Evolutionary conservation across 2,113 vertebrate genomes (phyloP).

Genomic region (Tachysurus vachellii): DNA sequence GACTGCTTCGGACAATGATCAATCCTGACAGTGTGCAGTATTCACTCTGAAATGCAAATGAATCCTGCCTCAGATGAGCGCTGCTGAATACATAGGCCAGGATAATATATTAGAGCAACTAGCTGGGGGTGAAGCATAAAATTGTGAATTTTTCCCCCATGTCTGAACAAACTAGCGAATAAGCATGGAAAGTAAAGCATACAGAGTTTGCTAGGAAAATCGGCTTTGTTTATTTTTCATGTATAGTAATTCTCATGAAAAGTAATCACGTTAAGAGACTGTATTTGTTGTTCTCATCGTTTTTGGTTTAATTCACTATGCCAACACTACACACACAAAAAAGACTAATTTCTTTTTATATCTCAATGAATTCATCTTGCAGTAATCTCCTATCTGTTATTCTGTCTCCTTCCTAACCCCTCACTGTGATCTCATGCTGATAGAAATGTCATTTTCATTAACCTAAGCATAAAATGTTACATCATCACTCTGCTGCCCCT

Average conservation of each 20-base stretch:
- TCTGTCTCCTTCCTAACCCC: neutral
- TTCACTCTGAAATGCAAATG: slow-evolving; percentile 17
- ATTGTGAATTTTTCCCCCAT: neutral
- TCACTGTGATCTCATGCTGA: neutral
- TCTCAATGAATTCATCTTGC: neutral
- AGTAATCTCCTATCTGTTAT: neutral
- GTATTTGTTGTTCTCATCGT: neutral
- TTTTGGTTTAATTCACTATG: neutral
- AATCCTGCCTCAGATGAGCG: neutral
- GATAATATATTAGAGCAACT: neutral
- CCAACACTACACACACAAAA: neutral
- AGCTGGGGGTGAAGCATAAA: neutral
- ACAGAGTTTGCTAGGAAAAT: neutral
- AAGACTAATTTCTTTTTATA: neutral
- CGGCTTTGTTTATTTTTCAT: neutral
- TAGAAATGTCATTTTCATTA: slow-evolving; percentile 15
- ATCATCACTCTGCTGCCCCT: slow-evolving; percentile 12
- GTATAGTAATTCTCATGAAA: neutral
- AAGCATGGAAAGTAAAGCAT: neutral
- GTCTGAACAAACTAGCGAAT: neutral
- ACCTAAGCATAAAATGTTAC: slow-evolving; percentile 21
- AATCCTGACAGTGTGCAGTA: neutral
- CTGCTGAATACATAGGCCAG: neutral
- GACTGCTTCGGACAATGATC: neutral
- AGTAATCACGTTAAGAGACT: too few relatives aligned